Conservation (phyloP, 2,888 invertebrate species). For the Rhagonycha fulva region DNA sequence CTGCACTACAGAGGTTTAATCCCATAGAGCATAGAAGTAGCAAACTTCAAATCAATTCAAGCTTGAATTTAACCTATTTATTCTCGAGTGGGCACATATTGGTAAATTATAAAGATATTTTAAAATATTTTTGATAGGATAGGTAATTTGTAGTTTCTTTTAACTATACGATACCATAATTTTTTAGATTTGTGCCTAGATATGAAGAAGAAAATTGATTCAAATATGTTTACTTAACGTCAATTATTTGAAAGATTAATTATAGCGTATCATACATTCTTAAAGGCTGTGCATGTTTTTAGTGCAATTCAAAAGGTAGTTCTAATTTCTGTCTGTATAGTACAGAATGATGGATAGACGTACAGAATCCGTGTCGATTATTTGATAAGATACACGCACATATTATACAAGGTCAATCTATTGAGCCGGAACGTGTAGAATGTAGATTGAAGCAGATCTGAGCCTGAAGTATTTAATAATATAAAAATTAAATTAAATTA, state of each 20-base stretch:
- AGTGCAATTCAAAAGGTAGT: slow-evolving; percentile 6
- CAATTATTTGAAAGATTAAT: slow-evolving; percentile 3
- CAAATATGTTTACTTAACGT: background rate
- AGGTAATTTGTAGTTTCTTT: background rate
- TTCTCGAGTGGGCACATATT: background rate
- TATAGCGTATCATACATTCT: background rate
- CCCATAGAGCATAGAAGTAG: background rate
- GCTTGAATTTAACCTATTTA: background rate
- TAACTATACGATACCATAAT: no score
- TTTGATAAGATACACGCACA: slow-evolving; percentile 19
- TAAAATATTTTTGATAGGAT: background rate
- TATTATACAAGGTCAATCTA: slow-evolving; percentile 13
- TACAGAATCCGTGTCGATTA: slow-evolving; percentile 19
- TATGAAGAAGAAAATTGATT: background rate
- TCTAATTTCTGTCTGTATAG: slow-evolving; percentile 16
- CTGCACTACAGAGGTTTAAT: background rate
- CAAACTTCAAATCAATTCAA: background rate
- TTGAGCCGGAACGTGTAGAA: slow-evolving; percentile 5
- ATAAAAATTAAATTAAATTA: background rate
- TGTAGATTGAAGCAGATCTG: background rate
- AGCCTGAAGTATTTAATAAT: background rate
- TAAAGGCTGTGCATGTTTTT: background rate
- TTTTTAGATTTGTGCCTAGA: background rate
- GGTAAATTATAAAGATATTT: background rate
- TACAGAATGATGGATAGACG: slow-evolving; percentile 18